phyloP scores from a whole-genome alignment of 2,113 vertebrate species.

The Petrocephalus zakoni region DNA sequence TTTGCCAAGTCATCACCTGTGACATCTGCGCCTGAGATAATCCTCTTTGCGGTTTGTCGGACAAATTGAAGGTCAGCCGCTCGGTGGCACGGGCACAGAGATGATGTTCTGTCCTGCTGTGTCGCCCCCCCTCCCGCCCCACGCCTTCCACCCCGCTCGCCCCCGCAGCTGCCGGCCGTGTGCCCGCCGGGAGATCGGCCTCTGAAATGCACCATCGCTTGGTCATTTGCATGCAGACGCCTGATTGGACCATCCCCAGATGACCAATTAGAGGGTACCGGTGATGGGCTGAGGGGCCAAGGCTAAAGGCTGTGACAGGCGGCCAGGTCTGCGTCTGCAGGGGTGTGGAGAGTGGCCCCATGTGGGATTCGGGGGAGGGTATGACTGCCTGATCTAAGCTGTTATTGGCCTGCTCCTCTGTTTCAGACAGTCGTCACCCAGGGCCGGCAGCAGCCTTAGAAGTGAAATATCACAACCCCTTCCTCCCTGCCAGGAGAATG shows the following conservation, averaged over 20 bases:
- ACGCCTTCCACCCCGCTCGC: slow-evolving; percentile 55
- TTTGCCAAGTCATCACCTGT: slow-evolving; percentile 29
- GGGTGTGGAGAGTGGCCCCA: slow-evolving; percentile 41
- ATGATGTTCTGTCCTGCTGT: slow-evolving; percentile 65
- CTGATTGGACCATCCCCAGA: slow-evolving; percentile 99
- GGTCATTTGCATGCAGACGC: slow-evolving; percentile 99
- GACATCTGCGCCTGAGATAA: slow-evolving; percentile 78
- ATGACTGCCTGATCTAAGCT: background rate
- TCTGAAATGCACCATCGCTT: slow-evolving; percentile 99
- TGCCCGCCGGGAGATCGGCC: slow-evolving; percentile 81
- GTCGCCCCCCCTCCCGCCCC: slow-evolving; percentile 28
- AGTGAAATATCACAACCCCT: background rate
- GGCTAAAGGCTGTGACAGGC: slow-evolving; percentile 90
- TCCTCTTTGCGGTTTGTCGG: slow-evolving; percentile 71
- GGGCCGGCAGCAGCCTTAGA: background rate
- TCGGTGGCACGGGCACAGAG: slow-evolving; percentile 74
- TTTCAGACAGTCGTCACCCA: background rate
- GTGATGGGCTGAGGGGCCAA: slow-evolving; percentile 81
- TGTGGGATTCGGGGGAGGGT: slow-evolving; percentile 22
- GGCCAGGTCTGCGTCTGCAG: slow-evolving; percentile 55
- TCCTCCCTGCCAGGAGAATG: background rate
- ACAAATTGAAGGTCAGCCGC: slow-evolving; percentile 85
- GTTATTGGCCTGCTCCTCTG: background rate
- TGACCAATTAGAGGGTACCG: slow-evolving; percentile 99
- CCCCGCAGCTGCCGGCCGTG: slow-evolving; percentile 62